Percentiles rank a stretch among this genome's conserved stretches.
phyloP scores from a whole-genome alignment of 2,113 vertebrate genomes.

The Atractosteus spatula region DNA sequence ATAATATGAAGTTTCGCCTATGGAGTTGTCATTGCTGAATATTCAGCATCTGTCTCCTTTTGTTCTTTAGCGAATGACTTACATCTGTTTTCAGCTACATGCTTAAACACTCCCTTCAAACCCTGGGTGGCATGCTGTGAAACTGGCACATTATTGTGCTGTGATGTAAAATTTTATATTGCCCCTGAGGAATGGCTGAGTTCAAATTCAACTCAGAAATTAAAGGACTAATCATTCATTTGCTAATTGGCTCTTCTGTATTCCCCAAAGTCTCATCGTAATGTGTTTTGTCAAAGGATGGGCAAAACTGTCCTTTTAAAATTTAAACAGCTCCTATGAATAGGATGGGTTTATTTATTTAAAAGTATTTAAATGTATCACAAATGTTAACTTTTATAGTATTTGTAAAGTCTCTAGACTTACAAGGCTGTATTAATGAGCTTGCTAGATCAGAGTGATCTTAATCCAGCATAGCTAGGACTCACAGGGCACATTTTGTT shows the following conservation, averaged over 20 bases:
- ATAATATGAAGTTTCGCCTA: slow-evolving; percentile 50
- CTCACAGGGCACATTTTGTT: no score
- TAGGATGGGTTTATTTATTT: background rate
- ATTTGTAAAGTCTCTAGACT: no score
- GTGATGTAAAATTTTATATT: background rate
- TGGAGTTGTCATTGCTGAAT: slow-evolving; percentile 29
- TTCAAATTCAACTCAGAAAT: background rate
- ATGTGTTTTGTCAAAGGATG: background rate
- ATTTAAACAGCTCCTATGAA: background rate
- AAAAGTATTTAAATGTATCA: background rate
- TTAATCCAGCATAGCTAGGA: background rate
- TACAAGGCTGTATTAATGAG: no score
- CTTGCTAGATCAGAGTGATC: no score
- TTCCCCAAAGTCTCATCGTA: no score
- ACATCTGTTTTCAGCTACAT: slow-evolving; percentile 43
- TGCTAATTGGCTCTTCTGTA: no score
- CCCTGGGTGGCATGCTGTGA: slow-evolving; percentile 7
- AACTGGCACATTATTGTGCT: background rate
- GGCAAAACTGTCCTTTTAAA: background rate
- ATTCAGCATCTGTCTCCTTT: slow-evolving; percentile 43
- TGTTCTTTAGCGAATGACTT: slow-evolving; percentile 39
- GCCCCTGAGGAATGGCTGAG: background rate
- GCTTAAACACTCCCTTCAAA: slow-evolving; percentile 19
- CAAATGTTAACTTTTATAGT: no score
- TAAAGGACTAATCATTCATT: background rate